Evolutionary conservation across 2,888 invertebrate genomes (phyloP).

Genomic region (Brenthis hecate): DNA sequence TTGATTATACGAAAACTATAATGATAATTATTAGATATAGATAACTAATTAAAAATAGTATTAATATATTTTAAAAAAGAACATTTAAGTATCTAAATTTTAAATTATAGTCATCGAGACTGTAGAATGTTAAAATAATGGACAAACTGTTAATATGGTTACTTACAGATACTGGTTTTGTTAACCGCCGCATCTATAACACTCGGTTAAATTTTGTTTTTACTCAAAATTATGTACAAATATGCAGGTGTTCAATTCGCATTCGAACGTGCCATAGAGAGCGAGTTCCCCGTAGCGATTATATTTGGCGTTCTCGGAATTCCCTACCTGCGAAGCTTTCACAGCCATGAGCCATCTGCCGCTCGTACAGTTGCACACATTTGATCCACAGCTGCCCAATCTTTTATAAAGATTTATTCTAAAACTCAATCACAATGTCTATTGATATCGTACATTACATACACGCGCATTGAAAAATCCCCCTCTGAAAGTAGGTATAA

Average conservation of each 20-base stretch:
- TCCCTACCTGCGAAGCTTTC: slow-evolving; percentile 69
- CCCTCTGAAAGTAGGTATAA: slow-evolving; percentile 7
- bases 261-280: slow-evolving; percentile 63
- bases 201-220: neutral
- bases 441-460: neutral
- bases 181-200: neutral
- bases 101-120: neutral
- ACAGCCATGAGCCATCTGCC: slow-evolving; percentile 59
- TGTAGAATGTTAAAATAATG: neutral
- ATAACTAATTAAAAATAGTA: too few relatives aligned
- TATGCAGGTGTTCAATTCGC: slow-evolving; percentile 68
- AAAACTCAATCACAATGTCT: slow-evolving; percentile 18
- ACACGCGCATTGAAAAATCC: slow-evolving; percentile 6
- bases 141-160: neutral
- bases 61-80: neutral
- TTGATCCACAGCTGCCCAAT: slow-evolving; percentile 37
- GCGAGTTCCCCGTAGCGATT: slow-evolving; percentile 75
- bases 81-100: neutral
- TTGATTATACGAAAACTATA: neutral
- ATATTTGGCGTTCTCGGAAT: slow-evolving; percentile 79
- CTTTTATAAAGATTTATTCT: slow-evolving; percentile 28
- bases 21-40: too few relatives aligned
- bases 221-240: slow-evolving; percentile 23
- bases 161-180: neutral
- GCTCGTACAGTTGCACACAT: slow-evolving; percentile 44